Base-by-base conservation (phyloP, 2,797 vertebrate genomes). In the Acipenser ruthenus region DNA sequence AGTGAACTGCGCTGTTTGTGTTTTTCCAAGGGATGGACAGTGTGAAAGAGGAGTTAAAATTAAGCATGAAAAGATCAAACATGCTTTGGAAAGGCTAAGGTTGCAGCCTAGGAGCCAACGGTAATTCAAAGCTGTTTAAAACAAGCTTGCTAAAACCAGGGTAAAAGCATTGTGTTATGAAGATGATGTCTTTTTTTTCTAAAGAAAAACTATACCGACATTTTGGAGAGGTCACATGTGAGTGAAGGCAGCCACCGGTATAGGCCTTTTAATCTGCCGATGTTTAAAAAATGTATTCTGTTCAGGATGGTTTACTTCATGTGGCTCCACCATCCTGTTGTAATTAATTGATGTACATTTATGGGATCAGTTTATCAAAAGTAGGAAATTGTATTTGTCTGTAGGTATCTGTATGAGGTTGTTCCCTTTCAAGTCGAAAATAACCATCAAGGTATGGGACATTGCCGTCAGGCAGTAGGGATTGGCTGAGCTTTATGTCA, bases 11-110 rank as follows among this genome's bases (percentile, higher is more conserved):
- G 64, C 71, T 79, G 78, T 76, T 86, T 82, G 78, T 84, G 51
- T 86, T 87, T 84, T 81, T 69, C 73, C 77, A 81, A 79, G 78
- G 76, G 76, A 83, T 74, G 75, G 80, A 78, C 77, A 82, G 82
- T 82, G 78, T 73, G 71, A 82, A 85, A 72, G 77, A 83, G 74
- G 82, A 81, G 78, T 80, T 81, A 81, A 77, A 82, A 72, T 68
- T 67, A 77, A 80, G 73, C 73, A 74, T 72, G 65, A 80, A 75
- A 77, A 79, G 78, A 77, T 78, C 79, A 83, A 76, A 80, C 74
- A 69, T 51, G 67, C 1, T 11, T 37, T 49, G 7, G 49, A 9
- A 53, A 53, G 68, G 59, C 50, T 62, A 69, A 13, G 64, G 73
- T 81, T 82, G 72, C 78, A 73, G 77, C 74, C 71, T 66, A 68